Evolutionary conservation across 2,888 invertebrate species (phyloP).

Genomic region (Cerceris ruficornis): DNA sequence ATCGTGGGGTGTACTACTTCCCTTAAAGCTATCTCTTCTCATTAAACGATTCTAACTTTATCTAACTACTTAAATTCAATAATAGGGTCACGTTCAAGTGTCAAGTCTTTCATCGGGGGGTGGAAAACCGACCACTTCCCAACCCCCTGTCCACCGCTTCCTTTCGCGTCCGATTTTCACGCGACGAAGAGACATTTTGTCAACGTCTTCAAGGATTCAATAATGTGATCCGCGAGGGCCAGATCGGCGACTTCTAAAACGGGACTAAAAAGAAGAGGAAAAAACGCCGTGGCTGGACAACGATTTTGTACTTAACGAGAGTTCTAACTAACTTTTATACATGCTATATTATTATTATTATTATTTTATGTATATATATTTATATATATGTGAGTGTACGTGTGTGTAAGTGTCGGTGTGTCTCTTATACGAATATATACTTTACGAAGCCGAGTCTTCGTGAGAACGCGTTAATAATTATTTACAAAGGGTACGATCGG

Average conservation of each 20-base stretch:
- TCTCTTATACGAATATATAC: constrained; percentile 55
- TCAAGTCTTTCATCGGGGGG: constrained; percentile 51
- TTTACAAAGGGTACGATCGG: constrained; percentile 61
- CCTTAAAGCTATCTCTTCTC: constrained; percentile 50
- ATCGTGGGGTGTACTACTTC: constrained; percentile 37
- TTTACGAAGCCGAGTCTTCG: constrained; percentile 71
- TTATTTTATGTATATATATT: neutral
- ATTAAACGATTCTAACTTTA: constrained; percentile 46
- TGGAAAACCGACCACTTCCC: constrained; percentile 6
- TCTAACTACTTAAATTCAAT: constrained; percentile 45
- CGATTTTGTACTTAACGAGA: constrained; percentile 60
- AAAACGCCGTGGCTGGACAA: constrained; percentile 56
- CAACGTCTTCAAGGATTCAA: constrained; percentile 30
- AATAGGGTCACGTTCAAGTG: constrained; percentile 43
- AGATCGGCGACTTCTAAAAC: constrained; percentile 24
- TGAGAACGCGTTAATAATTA: constrained; percentile 63
- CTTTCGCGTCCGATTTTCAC: constrained; percentile 12
- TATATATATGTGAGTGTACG: too few species aligned
- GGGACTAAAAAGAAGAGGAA: constrained; percentile 18
- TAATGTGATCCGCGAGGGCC: constrained; percentile 53
- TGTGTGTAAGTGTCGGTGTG: neutral
- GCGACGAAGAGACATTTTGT: constrained; percentile 9
- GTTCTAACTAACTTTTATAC: constrained; percentile 17
- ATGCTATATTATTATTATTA: constrained; percentile 19
- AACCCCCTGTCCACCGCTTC: constrained; percentile 30